phyloP scores from a whole-genome alignment of 2,113 vertebrate genomes.

The Anseranas semipalmata region DNA sequence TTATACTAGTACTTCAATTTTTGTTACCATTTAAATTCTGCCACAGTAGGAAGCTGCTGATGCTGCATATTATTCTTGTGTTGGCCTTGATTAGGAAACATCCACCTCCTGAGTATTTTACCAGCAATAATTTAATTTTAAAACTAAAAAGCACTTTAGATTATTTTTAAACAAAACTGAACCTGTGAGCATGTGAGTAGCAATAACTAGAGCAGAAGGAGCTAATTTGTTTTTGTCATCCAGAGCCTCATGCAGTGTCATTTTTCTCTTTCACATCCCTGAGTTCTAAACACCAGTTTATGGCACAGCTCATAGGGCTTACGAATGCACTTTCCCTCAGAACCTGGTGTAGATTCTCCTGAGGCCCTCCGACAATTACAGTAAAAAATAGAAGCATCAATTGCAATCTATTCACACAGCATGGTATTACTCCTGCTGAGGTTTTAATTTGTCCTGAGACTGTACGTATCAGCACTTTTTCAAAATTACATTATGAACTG shows the following conservation, averaged over 20 bases:
- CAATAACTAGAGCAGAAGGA: background rate
- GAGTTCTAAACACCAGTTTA: constrained; percentile 1
- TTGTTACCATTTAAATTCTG: background rate
- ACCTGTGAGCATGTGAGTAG: background rate
- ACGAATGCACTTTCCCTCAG: constrained; percentile 6
- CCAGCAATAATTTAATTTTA: background rate
- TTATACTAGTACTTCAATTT: background rate
- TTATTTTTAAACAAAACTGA: constrained; percentile 36
- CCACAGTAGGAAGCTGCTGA: background rate
- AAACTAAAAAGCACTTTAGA: background rate
- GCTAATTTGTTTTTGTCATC: constrained; percentile 34
- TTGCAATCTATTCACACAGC: constrained; percentile 59
- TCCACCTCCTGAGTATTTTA: background rate
- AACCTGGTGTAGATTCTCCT: constrained; percentile 12
- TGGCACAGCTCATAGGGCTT: constrained; percentile 6
- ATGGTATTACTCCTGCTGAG: constrained; percentile 49
- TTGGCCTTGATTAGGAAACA: background rate
- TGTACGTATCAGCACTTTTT: constrained; percentile 44
- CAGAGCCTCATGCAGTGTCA: background rate
- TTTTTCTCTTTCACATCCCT: constrained; percentile 17
- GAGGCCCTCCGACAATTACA: constrained; percentile 54
- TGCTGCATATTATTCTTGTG: background rate
- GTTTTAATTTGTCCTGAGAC: constrained; percentile 51
- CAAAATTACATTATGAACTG: constrained; percentile 23
- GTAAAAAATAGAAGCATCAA: constrained; percentile 62